Evolutionary conservation across 1,140 invertebrate species (phyloP).

Genomic region (Aethina tumida): DNA sequence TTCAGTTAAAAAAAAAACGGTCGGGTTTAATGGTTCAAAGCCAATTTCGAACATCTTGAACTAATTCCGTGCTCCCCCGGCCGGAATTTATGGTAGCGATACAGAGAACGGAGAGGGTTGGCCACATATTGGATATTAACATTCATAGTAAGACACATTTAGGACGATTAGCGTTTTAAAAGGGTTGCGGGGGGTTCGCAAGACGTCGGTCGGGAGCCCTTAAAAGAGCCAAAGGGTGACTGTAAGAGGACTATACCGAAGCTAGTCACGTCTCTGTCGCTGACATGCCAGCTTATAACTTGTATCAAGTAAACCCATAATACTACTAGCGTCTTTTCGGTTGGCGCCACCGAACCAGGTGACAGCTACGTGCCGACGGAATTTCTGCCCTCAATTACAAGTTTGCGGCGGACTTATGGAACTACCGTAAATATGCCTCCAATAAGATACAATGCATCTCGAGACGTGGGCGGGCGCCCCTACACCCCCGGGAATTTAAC

Average conservation of each 20-base stretch:
- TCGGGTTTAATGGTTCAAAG: too few relatives aligned
- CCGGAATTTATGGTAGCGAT: too few relatives aligned
- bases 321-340: constrained; percentile 16
- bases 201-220: background rate
- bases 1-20: too few relatives aligned
- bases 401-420: constrained; percentile 16
- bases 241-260: constrained; percentile 19
- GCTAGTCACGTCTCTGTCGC: constrained; percentile 24
- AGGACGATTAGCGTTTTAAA: constrained; percentile 12
- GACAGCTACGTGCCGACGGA: constrained; percentile 26
- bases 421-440: constrained; percentile 10
- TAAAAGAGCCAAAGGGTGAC: too few relatives aligned
- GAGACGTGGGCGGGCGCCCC: constrained; percentile 1
- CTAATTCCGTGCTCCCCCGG: too few relatives aligned
- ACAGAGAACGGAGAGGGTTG: too few relatives aligned
- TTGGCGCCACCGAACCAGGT: constrained; percentile 23
- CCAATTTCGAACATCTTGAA: too few relatives aligned
- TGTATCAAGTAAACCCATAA: constrained; percentile 29
- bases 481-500: constrained; percentile 1
- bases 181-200: constrained; percentile 5
- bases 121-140: too few relatives aligned
- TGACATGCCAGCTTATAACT: constrained; percentile 28
- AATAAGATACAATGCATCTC: constrained; percentile 4
- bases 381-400: constrained; percentile 23
- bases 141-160: constrained; percentile 8